A percentile compares a stretch with the other conserved stretches of the same genome.
These are phyloP conservation scores for Nephrotoma flavescens DNA, from an alignment of 2,888 invertebrate genomes.

Conservation along the genomic window DNA sequence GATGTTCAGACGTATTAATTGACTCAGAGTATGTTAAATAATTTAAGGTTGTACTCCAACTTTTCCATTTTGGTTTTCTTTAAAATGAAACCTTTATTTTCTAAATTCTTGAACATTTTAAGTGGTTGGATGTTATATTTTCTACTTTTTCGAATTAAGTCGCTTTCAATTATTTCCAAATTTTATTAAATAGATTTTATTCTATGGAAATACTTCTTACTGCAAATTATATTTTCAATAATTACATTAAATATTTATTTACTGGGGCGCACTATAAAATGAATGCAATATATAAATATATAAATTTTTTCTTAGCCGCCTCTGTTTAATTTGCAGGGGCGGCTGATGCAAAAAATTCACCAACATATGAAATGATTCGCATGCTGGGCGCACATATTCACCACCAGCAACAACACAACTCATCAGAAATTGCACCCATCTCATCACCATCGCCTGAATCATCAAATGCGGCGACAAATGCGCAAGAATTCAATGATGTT, in stretches of 20 bases:
- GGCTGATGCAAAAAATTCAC: constrained; percentile 36
- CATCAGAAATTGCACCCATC: not conserved
- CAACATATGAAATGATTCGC: constrained; percentile 9
- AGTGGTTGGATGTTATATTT: too few species aligned
- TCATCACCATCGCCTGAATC: not conserved
- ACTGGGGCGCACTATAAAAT: not conserved
- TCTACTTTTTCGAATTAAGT: too few species aligned
- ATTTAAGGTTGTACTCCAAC: too few species aligned
- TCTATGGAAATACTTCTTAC: not conserved
- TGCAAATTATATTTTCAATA: not conserved
- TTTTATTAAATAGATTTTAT: not conserved
- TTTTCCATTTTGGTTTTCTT: too few species aligned
- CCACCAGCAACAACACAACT: not conserved
- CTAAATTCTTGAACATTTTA: too few species aligned
- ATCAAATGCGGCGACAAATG: not conserved
- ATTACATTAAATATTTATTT: not conserved
- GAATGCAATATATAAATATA: not conserved
- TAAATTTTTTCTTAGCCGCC: constrained; percentile 33
- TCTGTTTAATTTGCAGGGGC: constrained; percentile 46
- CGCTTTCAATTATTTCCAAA: not conserved
- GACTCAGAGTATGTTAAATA: too few species aligned
- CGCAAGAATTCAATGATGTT: not conserved
- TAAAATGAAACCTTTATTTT: too few species aligned
- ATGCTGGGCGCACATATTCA: constrained; percentile 10
- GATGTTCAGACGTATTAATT: too few species aligned